Percentiles rank a stretch among this genome's conserved stretches.
Evolutionary conservation across 2,113 vertebrate genomes (phyloP).

Genomic region (Chitala chitala): DNA sequence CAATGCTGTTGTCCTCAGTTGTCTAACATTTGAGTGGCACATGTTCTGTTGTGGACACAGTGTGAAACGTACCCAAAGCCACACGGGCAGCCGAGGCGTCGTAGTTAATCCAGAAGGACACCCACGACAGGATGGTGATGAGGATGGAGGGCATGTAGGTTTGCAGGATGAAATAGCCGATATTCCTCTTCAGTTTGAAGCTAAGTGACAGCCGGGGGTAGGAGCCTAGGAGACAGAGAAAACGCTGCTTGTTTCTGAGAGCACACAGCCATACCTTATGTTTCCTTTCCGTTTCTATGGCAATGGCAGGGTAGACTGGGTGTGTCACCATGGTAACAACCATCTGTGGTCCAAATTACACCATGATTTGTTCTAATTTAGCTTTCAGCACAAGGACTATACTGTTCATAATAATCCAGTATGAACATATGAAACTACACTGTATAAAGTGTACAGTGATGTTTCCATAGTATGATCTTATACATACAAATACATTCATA

Average conservation of each 20-base stretch:
- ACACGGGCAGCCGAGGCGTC: constrained; percentile 96
- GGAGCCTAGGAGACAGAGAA: constrained; percentile 67
- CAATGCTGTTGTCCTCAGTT: neutral
- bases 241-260: constrained; percentile 34
- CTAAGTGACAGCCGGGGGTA: constrained; percentile 95
- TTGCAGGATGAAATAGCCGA: constrained; percentile 98
- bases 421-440: neutral
- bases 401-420: neutral
- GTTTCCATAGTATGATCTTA: no score
- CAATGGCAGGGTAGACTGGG: constrained; percentile 35
- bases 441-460: neutral
- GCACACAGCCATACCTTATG: constrained; percentile 28
- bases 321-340: constrained; percentile 51
- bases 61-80: constrained; percentile 79
- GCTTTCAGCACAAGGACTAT: constrained; percentile 38
- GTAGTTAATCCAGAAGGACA: constrained; percentile 99
- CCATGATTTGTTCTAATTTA: constrained; percentile 40
- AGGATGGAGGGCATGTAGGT: constrained; percentile 98
- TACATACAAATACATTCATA: neutral
- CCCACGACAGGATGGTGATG: constrained; percentile 98
- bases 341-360: constrained; percentile 32
- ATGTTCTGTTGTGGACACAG: neutral
- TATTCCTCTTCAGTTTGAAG: constrained; percentile 95
- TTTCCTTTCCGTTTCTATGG: constrained; percentile 44
- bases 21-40: neutral